These are phyloP conservation scores for Ailurus styani DNA, from an alignment of 2,113 vertebrate species.

Conservation along the genomic window DNA sequence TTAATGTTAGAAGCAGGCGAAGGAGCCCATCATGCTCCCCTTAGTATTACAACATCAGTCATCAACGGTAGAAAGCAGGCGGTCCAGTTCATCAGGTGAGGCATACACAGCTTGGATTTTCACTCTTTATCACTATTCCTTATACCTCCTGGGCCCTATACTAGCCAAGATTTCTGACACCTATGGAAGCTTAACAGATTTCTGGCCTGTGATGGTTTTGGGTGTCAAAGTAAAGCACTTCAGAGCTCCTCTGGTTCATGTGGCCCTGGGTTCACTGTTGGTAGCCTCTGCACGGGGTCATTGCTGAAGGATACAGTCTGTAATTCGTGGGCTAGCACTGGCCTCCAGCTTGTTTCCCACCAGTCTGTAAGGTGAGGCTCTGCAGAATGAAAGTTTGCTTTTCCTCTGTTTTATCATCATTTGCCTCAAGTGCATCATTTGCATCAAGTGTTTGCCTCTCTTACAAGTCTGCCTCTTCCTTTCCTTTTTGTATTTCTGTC, in stretches of 20 bases:
- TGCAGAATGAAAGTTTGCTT: background rate
- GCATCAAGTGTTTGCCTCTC: background rate
- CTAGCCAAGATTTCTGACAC: background rate
- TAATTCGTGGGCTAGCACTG: background rate
- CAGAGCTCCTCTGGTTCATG: fast-evolving
- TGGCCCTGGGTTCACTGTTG: background rate
- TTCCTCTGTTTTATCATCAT: background rate
- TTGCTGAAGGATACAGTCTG: background rate
- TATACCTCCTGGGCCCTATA: background rate
- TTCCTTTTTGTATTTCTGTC: background rate
- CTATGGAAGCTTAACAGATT: background rate
- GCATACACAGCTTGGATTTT: background rate
- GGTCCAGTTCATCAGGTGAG: conserved; percentile 91
- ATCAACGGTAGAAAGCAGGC: conserved; percentile 83
- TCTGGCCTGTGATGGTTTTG: background rate
- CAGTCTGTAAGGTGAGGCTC: background rate
- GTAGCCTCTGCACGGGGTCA: no score
- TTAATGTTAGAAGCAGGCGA: conserved; percentile 86
- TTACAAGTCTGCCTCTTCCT: background rate
- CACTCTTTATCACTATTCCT: background rate
- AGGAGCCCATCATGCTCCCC: conserved; percentile 59
- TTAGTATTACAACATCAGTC: conserved; percentile 76
- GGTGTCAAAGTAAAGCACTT: background rate
- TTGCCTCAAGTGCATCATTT: background rate
- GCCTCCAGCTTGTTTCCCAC: background rate